A percentile compares a stretch with the other conserved stretches of the same genome.
These are phyloP conservation scores for Trochalopteron elliotii DNA, from an alignment of 2,113 vertebrate genomes.

Conservation along the genomic window DNA sequence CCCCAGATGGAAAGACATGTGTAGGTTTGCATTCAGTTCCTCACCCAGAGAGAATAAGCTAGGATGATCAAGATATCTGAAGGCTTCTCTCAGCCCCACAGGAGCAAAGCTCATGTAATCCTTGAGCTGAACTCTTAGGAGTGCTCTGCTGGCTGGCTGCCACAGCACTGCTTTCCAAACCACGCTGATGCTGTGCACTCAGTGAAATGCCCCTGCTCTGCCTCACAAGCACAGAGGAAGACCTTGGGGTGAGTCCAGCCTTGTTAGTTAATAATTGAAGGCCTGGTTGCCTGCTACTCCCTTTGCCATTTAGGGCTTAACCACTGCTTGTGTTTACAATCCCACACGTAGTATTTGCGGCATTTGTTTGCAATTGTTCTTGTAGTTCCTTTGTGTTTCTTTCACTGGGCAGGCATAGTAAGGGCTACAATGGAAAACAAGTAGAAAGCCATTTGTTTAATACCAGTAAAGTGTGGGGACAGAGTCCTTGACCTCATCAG, in stretches of 20 bases:
- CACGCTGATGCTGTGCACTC: neutral
- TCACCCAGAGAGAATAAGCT: rapidly evolving
- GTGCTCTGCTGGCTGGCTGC: neutral
- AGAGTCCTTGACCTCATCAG: neutral
- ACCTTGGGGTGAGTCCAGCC: neutral
- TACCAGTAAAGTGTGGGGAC: neutral
- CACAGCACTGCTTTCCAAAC: rapidly evolving
- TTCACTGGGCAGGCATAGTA: neutral
- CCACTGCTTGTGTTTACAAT: constrained; percentile 12
- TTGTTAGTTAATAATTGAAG: constrained; percentile 28
- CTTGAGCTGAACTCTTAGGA: neutral
- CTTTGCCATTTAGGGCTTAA: neutral
- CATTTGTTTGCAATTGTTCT: constrained; percentile 10
- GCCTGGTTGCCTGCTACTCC: neutral
- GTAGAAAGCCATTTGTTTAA: neutral
- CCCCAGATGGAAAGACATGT: neutral
- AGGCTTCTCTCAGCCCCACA: neutral
- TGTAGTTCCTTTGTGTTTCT: neutral
- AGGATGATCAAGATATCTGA: neutral
- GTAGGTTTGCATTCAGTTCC: neutral
- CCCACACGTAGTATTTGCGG: neutral
- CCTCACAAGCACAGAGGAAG: neutral
- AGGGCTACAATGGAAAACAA: neutral
- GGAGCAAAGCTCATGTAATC: neutral
- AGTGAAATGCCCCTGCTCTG: neutral